Percentiles rank a stretch among this genome's conserved stretches.
Conservation (phyloP, 1,140 invertebrate species). For the Dendroctonus valens region DNA sequence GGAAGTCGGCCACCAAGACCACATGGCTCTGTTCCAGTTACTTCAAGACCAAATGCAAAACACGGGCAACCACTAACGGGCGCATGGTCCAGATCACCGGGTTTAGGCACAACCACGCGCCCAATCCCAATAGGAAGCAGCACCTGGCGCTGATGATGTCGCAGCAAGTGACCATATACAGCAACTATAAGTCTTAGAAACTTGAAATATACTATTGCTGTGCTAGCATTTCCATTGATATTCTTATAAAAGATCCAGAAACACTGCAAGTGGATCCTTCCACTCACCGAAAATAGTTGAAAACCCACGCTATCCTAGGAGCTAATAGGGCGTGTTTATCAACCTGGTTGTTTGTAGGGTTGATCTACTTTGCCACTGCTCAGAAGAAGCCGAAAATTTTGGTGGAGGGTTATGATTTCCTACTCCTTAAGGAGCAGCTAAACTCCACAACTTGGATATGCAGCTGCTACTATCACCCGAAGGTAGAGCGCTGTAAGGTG, state of each 20-base stretch:
- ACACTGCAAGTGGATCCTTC: no score
- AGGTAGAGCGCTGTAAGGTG: constrained; percentile 35
- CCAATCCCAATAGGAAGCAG: constrained; percentile 26
- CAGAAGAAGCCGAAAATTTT: constrained; percentile 42
- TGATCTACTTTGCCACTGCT: constrained; percentile 38
- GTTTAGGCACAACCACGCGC: constrained; percentile 36
- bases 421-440: constrained; percentile 30
- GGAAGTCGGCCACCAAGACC: constrained; percentile 31
- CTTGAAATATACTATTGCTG: no score
- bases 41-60: constrained; percentile 39
- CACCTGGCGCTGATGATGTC: constrained; percentile 32
- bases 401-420: constrained; percentile 35
- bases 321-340: no score
- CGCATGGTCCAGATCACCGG: constrained; percentile 30
- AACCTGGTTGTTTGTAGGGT: constrained; percentile 26
- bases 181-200: constrained; percentile 18
- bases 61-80: constrained; percentile 34
- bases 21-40: constrained; percentile 40
- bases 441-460: constrained; percentile 35
- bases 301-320: no score
- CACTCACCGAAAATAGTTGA: no score
- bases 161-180: constrained; percentile 33
- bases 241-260: no score
- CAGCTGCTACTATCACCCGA: constrained; percentile 37
- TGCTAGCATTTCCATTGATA: no score